Conservation (phyloP, 2,888 invertebrate species). For the Allacma fusca region DNA sequence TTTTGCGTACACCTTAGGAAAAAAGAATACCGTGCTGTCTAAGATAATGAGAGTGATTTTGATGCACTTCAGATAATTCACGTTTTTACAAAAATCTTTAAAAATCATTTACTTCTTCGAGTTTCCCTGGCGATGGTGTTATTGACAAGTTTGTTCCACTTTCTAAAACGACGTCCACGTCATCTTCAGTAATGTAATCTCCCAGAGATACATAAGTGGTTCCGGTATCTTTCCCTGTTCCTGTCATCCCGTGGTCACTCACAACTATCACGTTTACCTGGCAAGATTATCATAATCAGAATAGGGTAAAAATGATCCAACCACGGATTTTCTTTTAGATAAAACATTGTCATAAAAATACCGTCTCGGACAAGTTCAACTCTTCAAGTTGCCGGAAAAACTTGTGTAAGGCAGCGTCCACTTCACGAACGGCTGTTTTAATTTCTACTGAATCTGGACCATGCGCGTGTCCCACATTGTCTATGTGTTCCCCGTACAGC, state of each 20-base stretch:
- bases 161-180: slow-evolving; percentile 20
- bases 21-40: too few species aligned
- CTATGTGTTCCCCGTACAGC: slow-evolving; percentile 60
- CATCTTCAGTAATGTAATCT: slow-evolving; percentile 27
- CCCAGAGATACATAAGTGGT: slow-evolving; percentile 58
- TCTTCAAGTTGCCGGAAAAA: slow-evolving; percentile 58
- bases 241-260: slow-evolving; percentile 65
- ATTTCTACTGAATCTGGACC: slow-evolving; percentile 62
- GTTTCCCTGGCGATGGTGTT: slow-evolving; percentile 13
- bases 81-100: not conserved
- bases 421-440: slow-evolving; percentile 59
- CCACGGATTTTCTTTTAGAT: too few species aligned
- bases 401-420: slow-evolving; percentile 60
- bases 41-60: too few species aligned
- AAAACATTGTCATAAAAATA: too few species aligned
- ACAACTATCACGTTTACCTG: slow-evolving; percentile 64
- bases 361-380: too few species aligned
- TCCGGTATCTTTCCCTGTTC: slow-evolving; percentile 60
- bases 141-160: slow-evolving; percentile 20
- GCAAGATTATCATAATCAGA: too few species aligned
- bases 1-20: slow-evolving; percentile 61
- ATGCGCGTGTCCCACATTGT: slow-evolving; percentile 61
- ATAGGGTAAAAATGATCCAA: too few species aligned
- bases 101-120: slow-evolving; percentile 21
- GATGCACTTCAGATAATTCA: too few species aligned